Evolutionary conservation across 2,113 vertebrate genomes (phyloP).

Genomic region (Grus americana): DNA sequence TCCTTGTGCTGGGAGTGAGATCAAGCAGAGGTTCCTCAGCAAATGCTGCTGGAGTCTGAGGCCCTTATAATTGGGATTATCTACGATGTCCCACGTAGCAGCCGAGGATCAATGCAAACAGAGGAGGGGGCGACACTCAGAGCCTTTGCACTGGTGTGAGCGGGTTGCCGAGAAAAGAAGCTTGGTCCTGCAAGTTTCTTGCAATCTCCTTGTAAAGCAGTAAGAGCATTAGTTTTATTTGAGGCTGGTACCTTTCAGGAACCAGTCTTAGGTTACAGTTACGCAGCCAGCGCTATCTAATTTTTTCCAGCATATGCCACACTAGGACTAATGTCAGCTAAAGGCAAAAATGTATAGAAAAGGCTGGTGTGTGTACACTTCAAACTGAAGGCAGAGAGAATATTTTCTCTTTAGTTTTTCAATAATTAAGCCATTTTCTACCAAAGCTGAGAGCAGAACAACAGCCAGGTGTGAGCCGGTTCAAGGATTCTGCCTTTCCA

Average conservation of each 20-base stretch:
- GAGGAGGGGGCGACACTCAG: not conserved
- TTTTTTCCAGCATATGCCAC: not conserved
- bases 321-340: not conserved
- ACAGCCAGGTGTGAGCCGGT: not conserved
- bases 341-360: not conserved
- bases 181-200: not conserved
- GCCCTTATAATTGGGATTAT: not conserved
- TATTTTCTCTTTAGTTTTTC: not conserved
- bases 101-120: not conserved
- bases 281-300: not conserved
- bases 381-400: not conserved
- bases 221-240: not conserved
- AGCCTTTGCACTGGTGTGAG: not conserved
- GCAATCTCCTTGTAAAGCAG: not conserved
- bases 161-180: not conserved
- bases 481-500: not conserved
- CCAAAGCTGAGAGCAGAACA: not conserved
- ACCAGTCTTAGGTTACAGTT: not conserved
- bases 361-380: not conserved
- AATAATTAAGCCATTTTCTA: not conserved
- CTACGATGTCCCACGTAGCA: not conserved
- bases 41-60: not conserved
- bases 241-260: not conserved
- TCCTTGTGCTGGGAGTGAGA: not conserved
- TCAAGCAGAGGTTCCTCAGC: not conserved